Evolutionary conservation across 1,140 invertebrate species (phyloP), one percentile per base, ranked within the genome.

Genomic region (Ceratitis capitata): DNA sequence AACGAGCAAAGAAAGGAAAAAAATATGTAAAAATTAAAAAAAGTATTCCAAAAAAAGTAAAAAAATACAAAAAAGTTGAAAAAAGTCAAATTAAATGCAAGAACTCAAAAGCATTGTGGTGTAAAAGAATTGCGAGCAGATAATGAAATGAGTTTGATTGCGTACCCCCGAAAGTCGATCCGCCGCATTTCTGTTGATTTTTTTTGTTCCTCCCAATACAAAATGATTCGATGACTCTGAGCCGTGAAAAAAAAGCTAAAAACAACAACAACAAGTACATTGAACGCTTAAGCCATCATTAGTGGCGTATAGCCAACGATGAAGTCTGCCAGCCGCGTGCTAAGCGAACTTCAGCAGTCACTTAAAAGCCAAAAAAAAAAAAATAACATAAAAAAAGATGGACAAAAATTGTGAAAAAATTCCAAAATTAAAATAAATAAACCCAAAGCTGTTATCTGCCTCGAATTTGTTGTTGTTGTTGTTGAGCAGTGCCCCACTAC

Each of bases 281-380:
- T 64, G 58, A 49, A 56, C 61, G 61, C 84, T 69, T 45, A 85
- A 85, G 61, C 84, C 84, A 85, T 69, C 45, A 74, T 56, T 35
- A 69, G 45, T n/a, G 7, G 69, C 32, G 69, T 26, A 39, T 19
- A 39, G 39, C n/a, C 39, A 45, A 78, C n/a, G n/a, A n/a, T n/a
- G n/a, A 16, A 45, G 82, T 51, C 45, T 49, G 82, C 82, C 82
- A 32, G 83, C 83, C 83, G 51, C 83, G 83, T 84, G 83, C 83
- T 84, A 64, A 84, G 83, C 83, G 53, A 61, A 64, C 47, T 51
- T 23, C 83, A 42, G 51, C n/a, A 61, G 32, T 7, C 32, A 84
- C 29, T 29, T 3, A 51, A 26, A 26, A 14, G 6, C 39, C 78
- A 45, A 9, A 53, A 53, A 53, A 53, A n/a, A 14, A 53, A 14